Conservation (phyloP, 2,113 vertebrate genomes). For the Crypturellus undulatus region DNA sequence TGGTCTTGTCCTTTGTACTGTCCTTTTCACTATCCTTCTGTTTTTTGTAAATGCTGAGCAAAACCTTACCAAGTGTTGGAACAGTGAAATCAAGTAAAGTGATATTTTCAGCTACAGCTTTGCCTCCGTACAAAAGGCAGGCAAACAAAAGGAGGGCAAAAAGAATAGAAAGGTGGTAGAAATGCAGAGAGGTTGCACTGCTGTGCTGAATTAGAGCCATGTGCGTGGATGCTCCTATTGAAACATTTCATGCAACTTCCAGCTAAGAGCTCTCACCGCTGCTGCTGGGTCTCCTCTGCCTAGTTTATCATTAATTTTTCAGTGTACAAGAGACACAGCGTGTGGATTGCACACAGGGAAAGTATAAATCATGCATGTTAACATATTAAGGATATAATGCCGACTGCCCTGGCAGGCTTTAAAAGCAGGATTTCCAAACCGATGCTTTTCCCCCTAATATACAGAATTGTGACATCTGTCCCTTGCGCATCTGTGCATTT, state of each 20-base stretch:
- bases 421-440: background rate
- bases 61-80: background rate
- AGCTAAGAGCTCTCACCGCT: background rate
- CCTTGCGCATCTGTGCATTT: fast-evolving
- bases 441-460: background rate
- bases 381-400: background rate
- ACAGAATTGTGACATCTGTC: background rate
- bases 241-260: background rate
- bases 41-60: background rate
- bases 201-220: background rate
- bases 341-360: slow-evolving; percentile 9
- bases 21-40: background rate
- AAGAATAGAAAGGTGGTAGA: background rate
- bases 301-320: slow-evolving; percentile 57
- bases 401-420: slow-evolving; percentile 6
- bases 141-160: background rate
- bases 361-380: slow-evolving; percentile 65
- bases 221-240: background rate
- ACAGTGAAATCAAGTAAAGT: background rate
- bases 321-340: slow-evolving; percentile 9
- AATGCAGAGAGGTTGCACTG: background rate
- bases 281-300: slow-evolving; percentile 19
- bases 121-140: background rate
- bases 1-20: background rate
- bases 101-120: background rate